Conservation (phyloP, 2,888 invertebrate species). For the Orthonevra nobilis region DNA sequence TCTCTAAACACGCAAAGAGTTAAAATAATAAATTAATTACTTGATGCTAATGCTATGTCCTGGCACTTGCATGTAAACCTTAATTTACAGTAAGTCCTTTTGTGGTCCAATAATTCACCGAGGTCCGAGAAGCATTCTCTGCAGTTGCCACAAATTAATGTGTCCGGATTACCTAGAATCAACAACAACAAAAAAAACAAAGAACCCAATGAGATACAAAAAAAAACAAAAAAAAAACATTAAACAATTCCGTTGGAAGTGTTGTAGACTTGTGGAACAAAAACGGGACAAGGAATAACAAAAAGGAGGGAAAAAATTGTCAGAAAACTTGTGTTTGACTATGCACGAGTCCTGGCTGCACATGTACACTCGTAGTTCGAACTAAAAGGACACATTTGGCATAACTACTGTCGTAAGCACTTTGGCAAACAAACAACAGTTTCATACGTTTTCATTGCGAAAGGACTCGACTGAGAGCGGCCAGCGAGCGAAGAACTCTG, state of each 20-base stretch:
- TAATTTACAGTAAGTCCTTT: conserved; percentile 87
- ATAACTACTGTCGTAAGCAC: conserved; percentile 63
- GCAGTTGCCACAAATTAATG: conserved; percentile 90
- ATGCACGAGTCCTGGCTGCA: conserved; percentile 8
- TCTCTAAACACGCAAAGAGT: conserved; percentile 36
- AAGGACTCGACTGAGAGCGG: conserved; percentile 26
- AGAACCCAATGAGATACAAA: conserved; percentile 51
- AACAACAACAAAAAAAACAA: conserved; percentile 61
- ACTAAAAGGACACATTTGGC: conserved; percentile 65
- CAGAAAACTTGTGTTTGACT: too few relatives aligned
- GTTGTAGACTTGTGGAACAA: too few relatives aligned
- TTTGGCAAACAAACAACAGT: conserved; percentile 67
- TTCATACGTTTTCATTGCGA: conserved; percentile 55
- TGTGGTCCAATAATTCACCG: conserved; percentile 87
- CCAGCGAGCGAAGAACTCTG: too few relatives aligned
- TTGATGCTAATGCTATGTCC: conserved; percentile 80
- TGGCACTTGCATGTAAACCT: conserved; percentile 87
- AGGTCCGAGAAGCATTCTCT: conserved; percentile 87
- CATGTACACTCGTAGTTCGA: conserved; percentile 11
- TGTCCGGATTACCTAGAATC: conserved; percentile 85
- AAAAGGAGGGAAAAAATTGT: background rate
- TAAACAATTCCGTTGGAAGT: conserved; percentile 28
- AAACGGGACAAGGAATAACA: background rate
- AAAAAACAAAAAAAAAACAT: too few relatives aligned
- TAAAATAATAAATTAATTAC: conserved; percentile 76